Base-by-base conservation (phyloP, 2,888 invertebrate species). In the Eilema sororculum region DNA sequence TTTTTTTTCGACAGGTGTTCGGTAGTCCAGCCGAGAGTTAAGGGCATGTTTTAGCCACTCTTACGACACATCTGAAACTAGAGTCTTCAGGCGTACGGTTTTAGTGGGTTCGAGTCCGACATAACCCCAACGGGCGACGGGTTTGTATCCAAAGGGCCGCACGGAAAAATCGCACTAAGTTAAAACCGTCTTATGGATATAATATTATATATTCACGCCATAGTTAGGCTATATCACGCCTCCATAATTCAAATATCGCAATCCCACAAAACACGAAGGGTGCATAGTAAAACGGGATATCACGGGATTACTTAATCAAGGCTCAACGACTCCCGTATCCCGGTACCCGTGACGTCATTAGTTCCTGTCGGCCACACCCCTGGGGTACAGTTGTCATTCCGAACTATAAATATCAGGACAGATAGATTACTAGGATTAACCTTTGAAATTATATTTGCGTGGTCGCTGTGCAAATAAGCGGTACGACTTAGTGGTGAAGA, bases 251-350 rank as follows among this genome's bases (percentile, higher is more conserved):
- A 81, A 77, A 74, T 75, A 63, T 65, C 74, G 71, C 77, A 81
- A 78, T 80, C 71, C 73, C 72, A 72, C 25, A 68, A 75, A 76
- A 62, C 73, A 71, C 72, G 73, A 79, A 74, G 82, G 82, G 84
- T 82, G 82, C 84, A 82, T 82, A 83, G 71, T 69, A 75, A 74
- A 83, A 67, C 62, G 76, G 79, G 74, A 71, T 68, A 76, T 63
- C 74, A 74, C 24, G 73, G 71, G 79, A 78, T 73, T 73, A 65
- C 69, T 77, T 82, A 78, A 83, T 83, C 78, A 82, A 73, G 76
- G 73, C 74, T 80, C 73, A 70, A 74, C 83, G 78, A 81, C 71
- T 82, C 71, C 68, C 71, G 75, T 73, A 69, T 80, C 78, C 52
- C 70, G 63, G 69, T 64, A 46, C 25, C 73, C 71, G 70, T 78